Percentiles rank a stretch among this genome's conserved stretches.
phyloP scores from a whole-genome alignment of 2,888 invertebrate genomes.

The Autographa pulchrina region DNA sequence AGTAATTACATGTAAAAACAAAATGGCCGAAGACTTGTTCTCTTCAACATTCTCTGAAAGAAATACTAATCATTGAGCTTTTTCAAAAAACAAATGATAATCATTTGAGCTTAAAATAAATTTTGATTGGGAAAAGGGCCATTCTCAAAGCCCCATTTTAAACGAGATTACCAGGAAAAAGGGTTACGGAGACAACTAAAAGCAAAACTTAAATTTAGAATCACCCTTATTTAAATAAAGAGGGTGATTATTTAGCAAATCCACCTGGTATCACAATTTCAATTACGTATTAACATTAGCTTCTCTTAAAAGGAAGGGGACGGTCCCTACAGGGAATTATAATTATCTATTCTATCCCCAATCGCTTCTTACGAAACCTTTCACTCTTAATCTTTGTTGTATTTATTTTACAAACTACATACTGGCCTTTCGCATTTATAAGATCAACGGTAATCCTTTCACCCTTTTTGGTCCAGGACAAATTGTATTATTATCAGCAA shows the following conservation, averaged over 20 bases:
- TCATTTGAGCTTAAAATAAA: too few species aligned
- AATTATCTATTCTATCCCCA: conserved; percentile 73
- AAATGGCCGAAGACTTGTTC: background rate
- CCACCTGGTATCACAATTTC: conserved; percentile 69
- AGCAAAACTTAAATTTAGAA: conserved; percentile 44
- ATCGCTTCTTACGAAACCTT: conserved; percentile 66
- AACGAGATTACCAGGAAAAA: background rate
- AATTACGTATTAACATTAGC: conserved; percentile 73
- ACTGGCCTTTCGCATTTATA: conserved; percentile 40
- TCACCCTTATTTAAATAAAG: conserved; percentile 59
- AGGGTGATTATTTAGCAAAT: conserved; percentile 72
- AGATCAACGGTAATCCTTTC: conserved; percentile 41
- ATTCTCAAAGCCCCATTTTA: too few species aligned
- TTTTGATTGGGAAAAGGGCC: background rate
- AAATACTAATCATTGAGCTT: too few species aligned
- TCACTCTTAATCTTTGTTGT: conserved; percentile 57
- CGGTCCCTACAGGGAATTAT: conserved; percentile 68
- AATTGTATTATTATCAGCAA: conserved; percentile 27
- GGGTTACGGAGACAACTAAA: background rate
- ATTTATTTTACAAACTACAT: conserved; percentile 51
- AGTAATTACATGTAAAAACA: background rate
- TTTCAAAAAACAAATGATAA: background rate
- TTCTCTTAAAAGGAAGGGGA: conserved; percentile 62
- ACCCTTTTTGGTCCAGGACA: conserved; percentile 26
- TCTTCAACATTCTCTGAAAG: too few species aligned